Conservation (phyloP, 2,113 vertebrate genomes). For the Psettodes erumei region DNA sequence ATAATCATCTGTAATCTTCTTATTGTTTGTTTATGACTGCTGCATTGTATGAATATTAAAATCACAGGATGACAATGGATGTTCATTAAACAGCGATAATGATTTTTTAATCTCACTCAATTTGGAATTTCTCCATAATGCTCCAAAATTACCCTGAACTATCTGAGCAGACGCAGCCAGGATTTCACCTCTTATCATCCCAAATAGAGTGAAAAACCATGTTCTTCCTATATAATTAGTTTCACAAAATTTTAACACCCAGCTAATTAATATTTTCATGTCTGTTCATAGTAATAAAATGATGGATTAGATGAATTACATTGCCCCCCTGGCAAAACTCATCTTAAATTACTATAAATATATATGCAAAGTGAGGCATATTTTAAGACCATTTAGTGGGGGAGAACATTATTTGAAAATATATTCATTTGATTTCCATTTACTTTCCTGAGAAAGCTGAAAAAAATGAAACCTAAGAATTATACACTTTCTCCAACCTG, state of each 20-base stretch:
- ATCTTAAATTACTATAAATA: conserved; percentile 33
- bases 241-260: conserved; percentile 70
- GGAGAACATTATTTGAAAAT: conserved; percentile 15
- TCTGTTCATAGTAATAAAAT: conserved; percentile 58
- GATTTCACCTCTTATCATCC: conserved; percentile 76
- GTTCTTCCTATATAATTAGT: conserved; percentile 76
- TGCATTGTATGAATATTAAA: conserved; percentile 71
- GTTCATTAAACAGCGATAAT: conserved; percentile 81
- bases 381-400: conserved; percentile 12
- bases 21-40: conserved; percentile 71
- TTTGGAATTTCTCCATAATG: conserved; percentile 75
- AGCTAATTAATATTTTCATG: conserved; percentile 78
- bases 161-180: conserved; percentile 63
- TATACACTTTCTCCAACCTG: not conserved
- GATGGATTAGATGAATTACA: conserved; percentile 55
- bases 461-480: not conserved
- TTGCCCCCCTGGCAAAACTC: conserved; percentile 23
- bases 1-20: conserved; percentile 73
- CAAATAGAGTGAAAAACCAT: conserved; percentile 65
- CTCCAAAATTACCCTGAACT: conserved; percentile 74
- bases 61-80: conserved; percentile 65
- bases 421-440: not conserved
- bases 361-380: conserved; percentile 12
- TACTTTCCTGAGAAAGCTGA: conserved; percentile 5
- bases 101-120: conserved; percentile 80